These are phyloP conservation scores for Falcaria lacertinaria DNA, from an alignment of 2,888 invertebrate genomes.

Conservation along the genomic window DNA sequence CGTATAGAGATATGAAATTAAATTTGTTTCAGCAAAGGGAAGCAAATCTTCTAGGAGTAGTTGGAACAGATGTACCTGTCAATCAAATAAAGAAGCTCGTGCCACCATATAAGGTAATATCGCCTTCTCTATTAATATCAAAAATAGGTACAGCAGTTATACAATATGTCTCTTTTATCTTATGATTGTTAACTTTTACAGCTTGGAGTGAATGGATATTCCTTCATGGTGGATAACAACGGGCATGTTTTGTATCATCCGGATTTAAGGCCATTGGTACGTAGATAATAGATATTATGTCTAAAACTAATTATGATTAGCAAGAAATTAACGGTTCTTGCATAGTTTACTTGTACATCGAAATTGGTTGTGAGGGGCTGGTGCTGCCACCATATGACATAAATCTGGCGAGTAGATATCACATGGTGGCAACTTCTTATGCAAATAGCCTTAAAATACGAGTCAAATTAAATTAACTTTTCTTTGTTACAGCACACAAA, in stretches of 20 bases:
- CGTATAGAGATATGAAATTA: neutral
- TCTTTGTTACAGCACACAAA: slow-evolving; percentile 78
- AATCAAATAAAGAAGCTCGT: slow-evolving; percentile 97
- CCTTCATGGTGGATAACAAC: slow-evolving; percentile 98
- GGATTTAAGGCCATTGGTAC: slow-evolving; percentile 93
- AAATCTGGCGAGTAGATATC: too few species aligned
- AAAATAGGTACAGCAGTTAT: too few species aligned
- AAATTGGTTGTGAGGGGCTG: too few species aligned
- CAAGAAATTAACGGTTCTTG: too few species aligned
- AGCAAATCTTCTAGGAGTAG: slow-evolving; percentile 96
- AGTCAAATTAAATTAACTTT: slow-evolving; percentile 1
- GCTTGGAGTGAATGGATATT: slow-evolving; percentile 97
- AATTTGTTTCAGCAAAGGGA: slow-evolving; percentile 84
- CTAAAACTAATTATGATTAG: too few species aligned
- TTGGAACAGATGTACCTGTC: slow-evolving; percentile 97
- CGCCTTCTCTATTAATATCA: neutral
- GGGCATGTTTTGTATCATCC: slow-evolving; percentile 98
- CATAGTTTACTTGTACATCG: too few species aligned
- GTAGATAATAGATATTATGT: slow-evolving; percentile 24
- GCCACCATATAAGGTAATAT: slow-evolving; percentile 91
- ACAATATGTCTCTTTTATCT: neutral
- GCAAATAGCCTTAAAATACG: too few species aligned
- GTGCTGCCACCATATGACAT: too few species aligned
- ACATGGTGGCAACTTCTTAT: too few species aligned
- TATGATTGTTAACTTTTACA: slow-evolving; percentile 54